A percentile compares a stretch with the other conserved stretches of the same genome.
phyloP scores from a whole-genome alignment of 2,888 invertebrate species.

The Blera fallax region DNA sequence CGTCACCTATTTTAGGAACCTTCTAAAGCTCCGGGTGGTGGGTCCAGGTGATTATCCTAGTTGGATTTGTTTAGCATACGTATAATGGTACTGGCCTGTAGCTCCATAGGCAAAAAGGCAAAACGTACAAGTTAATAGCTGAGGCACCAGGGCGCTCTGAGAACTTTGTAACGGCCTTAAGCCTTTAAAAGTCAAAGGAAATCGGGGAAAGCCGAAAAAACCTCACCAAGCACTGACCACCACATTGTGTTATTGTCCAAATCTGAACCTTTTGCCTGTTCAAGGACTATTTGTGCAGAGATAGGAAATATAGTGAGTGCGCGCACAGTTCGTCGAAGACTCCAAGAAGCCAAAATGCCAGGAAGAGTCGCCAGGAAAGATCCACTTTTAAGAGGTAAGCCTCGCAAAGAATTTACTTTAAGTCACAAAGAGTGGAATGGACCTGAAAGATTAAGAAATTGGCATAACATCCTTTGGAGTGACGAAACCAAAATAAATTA shows the following conservation, averaged over 20 bases:
- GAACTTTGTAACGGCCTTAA: not conserved
- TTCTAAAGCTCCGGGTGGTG: too few species aligned
- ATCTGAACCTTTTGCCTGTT: not conserved
- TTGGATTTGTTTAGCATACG: too few species aligned
- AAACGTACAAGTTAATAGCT: not conserved
- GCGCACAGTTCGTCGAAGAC: not conserved
- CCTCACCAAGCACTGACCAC: not conserved
- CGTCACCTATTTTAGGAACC: too few species aligned
- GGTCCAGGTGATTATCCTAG: too few species aligned
- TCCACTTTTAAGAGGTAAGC: not conserved
- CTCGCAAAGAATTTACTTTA: not conserved
- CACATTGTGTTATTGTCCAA: not conserved
- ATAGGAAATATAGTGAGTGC: not conserved
- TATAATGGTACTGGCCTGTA: too few species aligned
- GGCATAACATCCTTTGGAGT: too few species aligned
- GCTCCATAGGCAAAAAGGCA: too few species aligned
- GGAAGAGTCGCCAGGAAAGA: not conserved
- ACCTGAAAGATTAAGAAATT: not conserved
- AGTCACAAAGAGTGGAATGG: not conserved
- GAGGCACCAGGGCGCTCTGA: not conserved
- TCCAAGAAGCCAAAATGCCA: not conserved
- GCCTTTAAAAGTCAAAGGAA: not conserved
- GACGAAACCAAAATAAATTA: not conserved
- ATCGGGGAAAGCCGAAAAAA: not conserved
- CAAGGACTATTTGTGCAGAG: not conserved